Evolutionary conservation across 1,140 invertebrate species (phyloP).

Genomic region (Drosophila ficusphila): DNA sequence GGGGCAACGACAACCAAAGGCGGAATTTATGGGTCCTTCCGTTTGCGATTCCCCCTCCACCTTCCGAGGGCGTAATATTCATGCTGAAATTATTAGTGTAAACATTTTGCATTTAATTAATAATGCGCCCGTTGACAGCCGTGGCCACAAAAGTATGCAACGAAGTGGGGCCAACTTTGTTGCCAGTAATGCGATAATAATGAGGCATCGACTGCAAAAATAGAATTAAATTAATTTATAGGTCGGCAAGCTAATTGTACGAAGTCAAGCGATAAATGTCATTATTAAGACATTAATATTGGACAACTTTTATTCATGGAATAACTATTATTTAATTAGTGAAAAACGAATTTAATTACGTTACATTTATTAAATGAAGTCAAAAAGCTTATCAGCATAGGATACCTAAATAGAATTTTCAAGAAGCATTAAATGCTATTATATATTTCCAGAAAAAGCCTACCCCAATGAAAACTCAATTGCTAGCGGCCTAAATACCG

Average conservation of each 20-base stretch:
- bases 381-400: no score
- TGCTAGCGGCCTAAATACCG: constrained; percentile 20
- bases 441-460: not conserved
- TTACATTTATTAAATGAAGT: no score
- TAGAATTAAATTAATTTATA: constrained; percentile 2
- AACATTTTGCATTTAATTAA: constrained; percentile 83
- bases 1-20: constrained; percentile 24
- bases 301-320: no score
- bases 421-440: not conserved
- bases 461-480: constrained; percentile 27
- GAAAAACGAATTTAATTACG: no score
- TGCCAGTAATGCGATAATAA: constrained; percentile 69
- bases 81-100: constrained; percentile 79
- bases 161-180: constrained; percentile 34
- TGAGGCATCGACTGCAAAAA: constrained; percentile 17
- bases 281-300: no score
- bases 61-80: constrained; percentile 40
- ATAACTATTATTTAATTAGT: no score
- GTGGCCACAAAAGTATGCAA: constrained; percentile 52
- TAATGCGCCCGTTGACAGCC: constrained; percentile 64
- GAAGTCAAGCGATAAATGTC: not conserved
- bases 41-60: constrained; percentile 30
- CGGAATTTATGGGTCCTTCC: constrained; percentile 72
- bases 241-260: not conserved
- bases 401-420: no score